Evolutionary conservation across 2,113 vertebrate genomes (phyloP).

Genomic region (Gadus chalcogrammus): DNA sequence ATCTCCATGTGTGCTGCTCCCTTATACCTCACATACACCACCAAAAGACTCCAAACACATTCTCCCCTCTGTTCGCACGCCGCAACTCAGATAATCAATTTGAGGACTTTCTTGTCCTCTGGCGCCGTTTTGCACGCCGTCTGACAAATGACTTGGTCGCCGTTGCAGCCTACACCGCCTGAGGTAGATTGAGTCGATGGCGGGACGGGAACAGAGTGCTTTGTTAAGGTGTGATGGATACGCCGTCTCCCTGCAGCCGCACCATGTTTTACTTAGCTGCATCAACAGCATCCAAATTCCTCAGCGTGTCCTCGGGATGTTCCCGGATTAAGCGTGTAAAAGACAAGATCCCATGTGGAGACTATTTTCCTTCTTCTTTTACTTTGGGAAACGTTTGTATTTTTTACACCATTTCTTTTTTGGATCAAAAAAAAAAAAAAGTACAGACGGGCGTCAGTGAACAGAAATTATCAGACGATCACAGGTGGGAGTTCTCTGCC

Average conservation of each 20-base stretch:
- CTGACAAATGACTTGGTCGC: conserved; percentile 12
- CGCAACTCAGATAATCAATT: conserved; percentile 21
- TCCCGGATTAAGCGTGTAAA: background rate
- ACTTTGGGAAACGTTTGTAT: background rate
- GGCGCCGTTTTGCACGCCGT: background rate
- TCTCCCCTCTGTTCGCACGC: conserved; percentile 1
- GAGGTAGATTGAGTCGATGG: background rate
- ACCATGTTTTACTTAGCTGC: background rate
- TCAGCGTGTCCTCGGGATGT: background rate
- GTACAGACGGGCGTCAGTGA: background rate
- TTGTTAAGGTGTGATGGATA: background rate
- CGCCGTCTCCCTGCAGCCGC: background rate
- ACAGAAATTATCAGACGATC: conserved; percentile 28
- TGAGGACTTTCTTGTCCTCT: conserved; percentile 4
- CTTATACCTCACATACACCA: background rate
- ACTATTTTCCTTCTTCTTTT: background rate
- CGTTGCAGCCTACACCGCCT: background rate
- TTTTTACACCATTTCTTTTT: too few species aligned
- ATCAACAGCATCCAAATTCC: background rate
- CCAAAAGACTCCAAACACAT: background rate
- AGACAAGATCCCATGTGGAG: background rate
- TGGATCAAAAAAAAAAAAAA: background rate
- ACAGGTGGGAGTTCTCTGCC: conserved; percentile 10
- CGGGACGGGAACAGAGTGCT: conserved; percentile 10
- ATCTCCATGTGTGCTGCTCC: background rate